phyloP scores from a whole-genome alignment of 2,797 vertebrate species.

The Cynopterus sphinx region DNA sequence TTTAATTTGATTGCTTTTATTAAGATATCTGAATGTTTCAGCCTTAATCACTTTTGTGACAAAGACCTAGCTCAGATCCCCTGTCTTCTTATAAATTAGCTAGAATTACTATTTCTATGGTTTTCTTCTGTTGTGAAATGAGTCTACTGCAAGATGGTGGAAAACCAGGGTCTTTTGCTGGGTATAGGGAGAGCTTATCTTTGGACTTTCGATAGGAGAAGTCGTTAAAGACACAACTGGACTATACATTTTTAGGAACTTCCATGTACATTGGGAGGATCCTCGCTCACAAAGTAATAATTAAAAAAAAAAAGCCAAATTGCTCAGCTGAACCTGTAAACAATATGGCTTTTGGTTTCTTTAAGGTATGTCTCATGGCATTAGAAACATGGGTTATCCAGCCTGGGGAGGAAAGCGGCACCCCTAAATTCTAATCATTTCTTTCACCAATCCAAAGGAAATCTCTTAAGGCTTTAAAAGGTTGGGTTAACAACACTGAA shows the following conservation, averaged over 20 bases:
- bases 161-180: background rate
- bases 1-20: background rate
- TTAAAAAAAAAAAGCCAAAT: background rate
- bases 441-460: slow-evolving; percentile 69
- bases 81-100: background rate
- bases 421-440: slow-evolving; percentile 67
- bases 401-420: slow-evolving; percentile 27
- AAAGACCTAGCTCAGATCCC: background rate
- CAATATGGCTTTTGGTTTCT: slow-evolving; percentile 42
- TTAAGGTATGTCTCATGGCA: slow-evolving; percentile 50
- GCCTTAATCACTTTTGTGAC: background rate
- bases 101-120: background rate
- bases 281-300: slow-evolving; percentile 36
- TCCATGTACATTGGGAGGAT: background rate
- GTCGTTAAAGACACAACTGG: background rate
- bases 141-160: background rate
- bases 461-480: slow-evolving; percentile 76
- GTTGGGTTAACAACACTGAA: slow-evolving; percentile 79
- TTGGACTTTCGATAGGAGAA: background rate
- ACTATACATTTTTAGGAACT: slow-evolving; percentile 25
- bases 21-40: background rate
- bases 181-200: background rate
- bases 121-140: background rate
- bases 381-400: slow-evolving; percentile 48
- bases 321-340: background rate